Evolutionary conservation across 2,113 vertebrate genomes (phyloP).

Genomic region (Macrotis lagotis): DNA sequence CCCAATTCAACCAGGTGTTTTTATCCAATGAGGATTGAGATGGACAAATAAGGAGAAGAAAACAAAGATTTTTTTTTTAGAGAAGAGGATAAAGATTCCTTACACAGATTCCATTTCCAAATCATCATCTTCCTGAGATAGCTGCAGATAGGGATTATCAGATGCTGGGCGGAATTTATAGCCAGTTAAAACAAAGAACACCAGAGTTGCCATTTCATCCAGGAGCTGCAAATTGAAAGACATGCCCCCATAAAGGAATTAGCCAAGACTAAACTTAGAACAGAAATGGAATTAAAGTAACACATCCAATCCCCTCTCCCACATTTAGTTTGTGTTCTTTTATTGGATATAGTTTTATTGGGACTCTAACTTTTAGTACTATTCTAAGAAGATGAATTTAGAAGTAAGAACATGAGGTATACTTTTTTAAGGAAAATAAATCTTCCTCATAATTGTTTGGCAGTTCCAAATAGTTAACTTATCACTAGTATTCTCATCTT

Average conservation of each 20-base stretch:
- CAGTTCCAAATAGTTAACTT: conserved; percentile 33
- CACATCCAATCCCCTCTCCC: fast-evolving
- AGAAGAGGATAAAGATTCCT: conserved; percentile 49
- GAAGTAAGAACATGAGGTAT: not conserved
- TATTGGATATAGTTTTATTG: not conserved
- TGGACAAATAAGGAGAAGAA: not conserved
- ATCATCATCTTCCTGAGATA: conserved; percentile 90
- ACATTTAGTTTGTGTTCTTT: fast-evolving
- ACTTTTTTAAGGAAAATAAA: not conserved
- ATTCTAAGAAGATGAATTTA: not conserved
- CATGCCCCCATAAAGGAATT: not conserved
- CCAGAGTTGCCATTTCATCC: conserved; percentile 89
- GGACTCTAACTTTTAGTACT: not conserved
- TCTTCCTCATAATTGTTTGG: fast-evolving
- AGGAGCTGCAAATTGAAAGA: conserved; percentile 83
- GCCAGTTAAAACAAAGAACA: conserved; percentile 91
- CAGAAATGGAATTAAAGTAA: not conserved
- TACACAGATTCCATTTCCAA: conserved; percentile 93
- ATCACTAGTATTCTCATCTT: conserved; percentile 23
- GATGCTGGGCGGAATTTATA: conserved; percentile 91
- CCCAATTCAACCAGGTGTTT: not conserved
- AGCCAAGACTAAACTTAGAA: not conserved
- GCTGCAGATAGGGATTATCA: conserved; percentile 91
- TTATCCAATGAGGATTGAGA: not conserved
- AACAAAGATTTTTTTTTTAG: not conserved